Conservation (phyloP, 2,888 invertebrate genomes). For the Ischnura elegans region DNA sequence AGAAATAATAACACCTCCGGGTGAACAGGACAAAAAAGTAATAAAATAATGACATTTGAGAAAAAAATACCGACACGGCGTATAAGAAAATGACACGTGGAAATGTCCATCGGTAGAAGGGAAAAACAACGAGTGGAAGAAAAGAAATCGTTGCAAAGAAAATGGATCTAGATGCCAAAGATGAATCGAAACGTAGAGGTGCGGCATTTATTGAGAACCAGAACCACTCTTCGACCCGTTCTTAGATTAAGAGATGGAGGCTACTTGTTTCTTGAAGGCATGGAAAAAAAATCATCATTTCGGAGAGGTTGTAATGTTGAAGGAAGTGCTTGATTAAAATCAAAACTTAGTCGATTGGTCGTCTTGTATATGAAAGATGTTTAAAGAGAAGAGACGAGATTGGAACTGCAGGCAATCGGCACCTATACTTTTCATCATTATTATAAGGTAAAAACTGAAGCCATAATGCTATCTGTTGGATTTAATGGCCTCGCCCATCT, state of each 20-base stretch:
- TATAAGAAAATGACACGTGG: conserved; percentile 47
- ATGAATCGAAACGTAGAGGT: conserved; percentile 13
- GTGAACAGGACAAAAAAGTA: not conserved
- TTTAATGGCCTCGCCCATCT: no score
- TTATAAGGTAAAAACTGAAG: no score
- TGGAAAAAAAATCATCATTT: not conserved
- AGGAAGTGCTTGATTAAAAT: not conserved
- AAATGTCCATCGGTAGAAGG: conserved; percentile 16
- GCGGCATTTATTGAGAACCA: not conserved
- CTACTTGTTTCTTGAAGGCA: not conserved
- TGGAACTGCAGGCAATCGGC: no score
- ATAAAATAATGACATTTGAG: not conserved
- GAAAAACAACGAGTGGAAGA: conserved; percentile 37
- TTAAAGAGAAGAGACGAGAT: no score
- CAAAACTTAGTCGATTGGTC: not conserved
- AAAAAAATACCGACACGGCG: not conserved
- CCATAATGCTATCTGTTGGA: no score
- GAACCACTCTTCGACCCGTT: not conserved
- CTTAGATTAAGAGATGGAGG: not conserved
- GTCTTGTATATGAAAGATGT: no score
- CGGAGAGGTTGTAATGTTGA: not conserved
- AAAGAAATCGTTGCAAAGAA: conserved; percentile 3
- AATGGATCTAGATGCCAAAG: not conserved
- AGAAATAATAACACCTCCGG: conserved; percentile 30
- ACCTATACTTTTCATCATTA: no score